Percentiles rank a stretch among this genome's conserved stretches.
Conservation (phyloP, 2,888 invertebrate genomes). For the Drosophila dives region DNA sequence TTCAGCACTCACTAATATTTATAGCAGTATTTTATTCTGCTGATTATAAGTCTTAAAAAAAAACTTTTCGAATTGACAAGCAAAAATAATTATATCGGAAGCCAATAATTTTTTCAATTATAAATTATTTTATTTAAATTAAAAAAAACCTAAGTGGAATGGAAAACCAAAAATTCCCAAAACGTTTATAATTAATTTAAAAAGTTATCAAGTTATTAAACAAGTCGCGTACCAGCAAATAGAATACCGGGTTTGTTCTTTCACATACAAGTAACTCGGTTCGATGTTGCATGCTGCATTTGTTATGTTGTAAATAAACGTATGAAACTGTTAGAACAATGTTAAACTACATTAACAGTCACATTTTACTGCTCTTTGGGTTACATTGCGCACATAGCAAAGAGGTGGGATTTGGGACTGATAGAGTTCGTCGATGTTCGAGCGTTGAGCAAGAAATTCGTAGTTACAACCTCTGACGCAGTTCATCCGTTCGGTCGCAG, state of each 20-base stretch:
- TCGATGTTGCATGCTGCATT: conserved; percentile 10
- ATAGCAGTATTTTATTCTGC: neutral
- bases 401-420: neutral
- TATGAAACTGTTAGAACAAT: neutral
- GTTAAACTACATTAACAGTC: neutral
- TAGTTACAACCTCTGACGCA: conserved; percentile 36
- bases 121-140: neutral
- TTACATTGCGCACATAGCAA: neutral
- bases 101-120: neutral
- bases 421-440: conserved; percentile 43
- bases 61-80: neutral
- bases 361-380: neutral
- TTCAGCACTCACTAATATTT: neutral
- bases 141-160: neutral
- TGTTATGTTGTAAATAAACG: conserved; percentile 1
- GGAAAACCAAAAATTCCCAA: neutral
- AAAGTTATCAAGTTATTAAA: neutral
- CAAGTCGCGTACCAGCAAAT: neutral
- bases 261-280: neutral
- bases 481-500: conserved; percentile 30
- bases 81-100: neutral
- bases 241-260: neutral
- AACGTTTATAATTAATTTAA: neutral
- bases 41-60: neutral
- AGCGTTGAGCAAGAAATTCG: conserved; percentile 19